These are phyloP conservation scores for Zaprionus lachaisei DNA, from an alignment of 1,140 invertebrate species.

Conservation along the genomic window DNA sequence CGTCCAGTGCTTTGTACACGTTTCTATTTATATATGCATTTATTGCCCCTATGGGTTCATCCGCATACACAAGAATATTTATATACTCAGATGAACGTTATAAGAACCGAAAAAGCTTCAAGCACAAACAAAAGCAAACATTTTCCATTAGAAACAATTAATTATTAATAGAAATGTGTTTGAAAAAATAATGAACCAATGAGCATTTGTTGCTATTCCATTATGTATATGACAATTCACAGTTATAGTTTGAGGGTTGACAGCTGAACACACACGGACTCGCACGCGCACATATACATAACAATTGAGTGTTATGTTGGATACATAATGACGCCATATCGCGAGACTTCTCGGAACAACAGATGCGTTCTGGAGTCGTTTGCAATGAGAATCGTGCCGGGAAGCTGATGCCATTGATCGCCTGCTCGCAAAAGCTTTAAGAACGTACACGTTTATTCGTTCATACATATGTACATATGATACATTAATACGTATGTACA, in stretches of 20 bases:
- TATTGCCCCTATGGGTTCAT: conserved; percentile 30
- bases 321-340: conserved; percentile 54
- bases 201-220: conserved; percentile 2
- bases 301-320: conserved; percentile 13
- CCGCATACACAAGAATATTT: conserved; percentile 19
- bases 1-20: conserved; percentile 42
- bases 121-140: conserved; percentile 63
- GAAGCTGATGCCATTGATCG: conserved; percentile 30
- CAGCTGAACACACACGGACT: neutral
- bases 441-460: neutral
- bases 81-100: conserved; percentile 32
- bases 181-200: conserved; percentile 1
- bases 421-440: conserved; percentile 8
- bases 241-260: neutral
- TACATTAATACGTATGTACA: neutral
- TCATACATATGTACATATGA: too few relatives aligned
- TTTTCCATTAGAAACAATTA: conserved; percentile 65
- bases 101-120: conserved; percentile 41
- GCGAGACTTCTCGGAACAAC: neutral
- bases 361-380: conserved; percentile 14
- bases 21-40: conserved; percentile 49
- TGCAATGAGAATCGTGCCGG: conserved; percentile 15
- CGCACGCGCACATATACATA: neutral
- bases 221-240: conserved; percentile 6
- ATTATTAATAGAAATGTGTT: conserved; percentile 45